These are phyloP conservation scores for Blastomussa wellsi DNA, from an alignment of 92 coral and sea anemone genomes.

Conservation along the genomic window DNA sequence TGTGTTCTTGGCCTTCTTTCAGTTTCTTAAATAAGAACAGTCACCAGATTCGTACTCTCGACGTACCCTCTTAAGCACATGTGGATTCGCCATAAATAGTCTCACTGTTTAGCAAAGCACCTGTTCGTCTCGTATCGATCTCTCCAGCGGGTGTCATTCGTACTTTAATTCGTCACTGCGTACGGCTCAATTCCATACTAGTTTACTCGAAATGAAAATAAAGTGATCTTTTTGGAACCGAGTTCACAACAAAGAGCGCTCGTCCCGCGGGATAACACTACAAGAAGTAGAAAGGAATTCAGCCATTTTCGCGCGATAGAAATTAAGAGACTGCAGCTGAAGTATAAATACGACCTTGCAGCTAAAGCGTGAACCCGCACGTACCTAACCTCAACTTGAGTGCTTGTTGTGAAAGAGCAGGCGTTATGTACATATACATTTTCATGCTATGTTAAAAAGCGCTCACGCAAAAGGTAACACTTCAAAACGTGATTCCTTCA, in stretches of 20 bases:
- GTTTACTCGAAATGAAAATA: neutral
- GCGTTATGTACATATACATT: neutral
- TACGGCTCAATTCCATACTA: neutral
- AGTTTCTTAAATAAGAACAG: neutral
- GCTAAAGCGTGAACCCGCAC: too few species aligned
- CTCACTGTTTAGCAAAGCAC: neutral
- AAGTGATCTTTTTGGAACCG: neutral
- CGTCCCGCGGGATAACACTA: too few species aligned
- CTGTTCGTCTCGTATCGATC: neutral
- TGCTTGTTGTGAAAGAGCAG: neutral
- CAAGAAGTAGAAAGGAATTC: too few species aligned
- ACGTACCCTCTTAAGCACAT: neutral
- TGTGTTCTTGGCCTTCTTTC: neutral
- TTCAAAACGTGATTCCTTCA: neutral
- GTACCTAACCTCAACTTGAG: too few species aligned
- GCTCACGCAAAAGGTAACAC: neutral
- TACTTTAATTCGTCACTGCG: neutral
- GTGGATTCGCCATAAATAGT: neutral
- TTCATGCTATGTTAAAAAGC: neutral
- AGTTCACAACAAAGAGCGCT: too few species aligned
- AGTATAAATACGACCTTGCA: neutral
- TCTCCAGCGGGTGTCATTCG: too few species aligned
- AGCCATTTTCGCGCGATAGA: too few species aligned
- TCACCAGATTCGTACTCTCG: too few species aligned
- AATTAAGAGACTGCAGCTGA: neutral